Evolutionary conservation across 1,140 invertebrate species (phyloP).

Genomic region (Hestina assimilis): DNA sequence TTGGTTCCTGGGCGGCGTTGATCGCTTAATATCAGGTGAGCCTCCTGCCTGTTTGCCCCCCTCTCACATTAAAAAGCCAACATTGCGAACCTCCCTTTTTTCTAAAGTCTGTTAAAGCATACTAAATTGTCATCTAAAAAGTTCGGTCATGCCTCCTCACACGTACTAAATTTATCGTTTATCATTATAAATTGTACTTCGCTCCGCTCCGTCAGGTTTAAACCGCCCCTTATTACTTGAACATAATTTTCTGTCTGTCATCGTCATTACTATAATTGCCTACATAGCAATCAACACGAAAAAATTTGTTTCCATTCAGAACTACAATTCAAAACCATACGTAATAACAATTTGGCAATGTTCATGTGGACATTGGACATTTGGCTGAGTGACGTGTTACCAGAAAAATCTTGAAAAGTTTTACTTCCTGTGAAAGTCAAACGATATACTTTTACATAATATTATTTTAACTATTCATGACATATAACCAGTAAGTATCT

Average conservation of each 20-base stretch:
- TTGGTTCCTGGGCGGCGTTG: too few species aligned
- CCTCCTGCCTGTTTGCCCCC: too few species aligned
- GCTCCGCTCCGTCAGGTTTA: too few species aligned
- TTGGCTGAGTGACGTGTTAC: not conserved
- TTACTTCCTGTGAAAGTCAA: not conserved
- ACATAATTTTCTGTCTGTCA: not conserved
- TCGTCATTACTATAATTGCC: not conserved
- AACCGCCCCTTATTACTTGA: too few species aligned
- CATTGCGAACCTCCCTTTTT: too few species aligned
- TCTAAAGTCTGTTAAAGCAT: too few species aligned
- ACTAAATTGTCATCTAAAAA: too few species aligned
- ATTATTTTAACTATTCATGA: not conserved
- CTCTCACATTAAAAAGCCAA: too few species aligned
- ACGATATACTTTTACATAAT: not conserved
- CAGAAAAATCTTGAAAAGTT: slow-evolving; percentile 1
- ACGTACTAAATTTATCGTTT: too few species aligned
- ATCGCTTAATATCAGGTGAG: too few species aligned
- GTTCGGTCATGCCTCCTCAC: too few species aligned
- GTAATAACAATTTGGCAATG: slow-evolving; percentile 6
- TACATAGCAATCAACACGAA: not conserved
- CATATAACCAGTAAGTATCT: not conserved
- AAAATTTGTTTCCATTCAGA: slow-evolving; percentile 1
- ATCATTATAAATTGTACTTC: too few species aligned
- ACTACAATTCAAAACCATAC: not conserved
- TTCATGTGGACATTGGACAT: slow-evolving; percentile 1